Evolutionary conservation across 1,140 invertebrate species (phyloP), one percentile per base, ranked within the genome.

Genomic region (Orius laevigatus): DNA sequence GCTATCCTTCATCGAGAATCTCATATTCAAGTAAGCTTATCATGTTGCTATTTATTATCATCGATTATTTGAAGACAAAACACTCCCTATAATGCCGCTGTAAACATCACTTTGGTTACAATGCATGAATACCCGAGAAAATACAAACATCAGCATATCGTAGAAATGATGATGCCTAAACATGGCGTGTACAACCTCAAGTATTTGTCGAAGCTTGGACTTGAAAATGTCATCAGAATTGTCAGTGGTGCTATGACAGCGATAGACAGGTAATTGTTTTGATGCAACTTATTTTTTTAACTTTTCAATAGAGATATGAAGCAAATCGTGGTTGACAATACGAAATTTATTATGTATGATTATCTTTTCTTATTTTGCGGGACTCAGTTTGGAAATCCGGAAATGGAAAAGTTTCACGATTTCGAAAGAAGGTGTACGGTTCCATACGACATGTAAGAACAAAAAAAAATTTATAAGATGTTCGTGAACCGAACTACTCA

Each of bases 1-100:
- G 1, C 60, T 84, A 1, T 63, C 77, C 3, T 80, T 83, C 57
- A 46, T 82, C 10, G 78, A 84, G 57, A 64, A 70, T 14, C 61
- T 85, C 3, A 60, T 78, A 34, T 70, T 74, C 54, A 73, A 72
- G 72, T 78, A 63, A 55, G 32, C 20, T 35, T 32, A 32, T 2
- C 11, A n/a, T 2, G n/a, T 14, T n/a, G n/a, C 45, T 25, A 42
- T 38, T 39, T 47, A 5, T 15, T 15, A 3, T 20, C 19, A 46
- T n/a, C n/a, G 16, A 34, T 32, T 8, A 12, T 18, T 31, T 49
- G 12, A 20, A 25, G 25, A 8, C 25, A 25, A 25, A 25, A 25
- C 25, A 25, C 25, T 3, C 25, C 25, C 3, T 25, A 25, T 25
- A 25, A 25, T 8, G 25, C 25, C 25, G 25, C 25, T 4, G 25